Evolutionary conservation across 1,140 invertebrate genomes (phyloP), one percentile per base, ranked within the genome.

Genomic region (Ptiloglossa arizonensis): DNA sequence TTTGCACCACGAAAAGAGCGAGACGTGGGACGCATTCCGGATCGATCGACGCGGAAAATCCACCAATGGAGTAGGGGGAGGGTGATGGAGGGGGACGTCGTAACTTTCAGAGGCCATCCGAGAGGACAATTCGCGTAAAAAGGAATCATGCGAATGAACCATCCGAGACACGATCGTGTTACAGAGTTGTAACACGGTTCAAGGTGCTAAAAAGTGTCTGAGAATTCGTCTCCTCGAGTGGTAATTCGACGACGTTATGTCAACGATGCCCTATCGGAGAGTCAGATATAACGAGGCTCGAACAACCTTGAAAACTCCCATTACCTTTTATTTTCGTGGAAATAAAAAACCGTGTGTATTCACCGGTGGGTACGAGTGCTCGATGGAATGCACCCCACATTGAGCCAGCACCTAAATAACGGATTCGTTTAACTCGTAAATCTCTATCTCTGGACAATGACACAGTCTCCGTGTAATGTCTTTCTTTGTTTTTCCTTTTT

Each of bases 81-180:
- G n/a, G n/a, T n/a, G n/a, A n/a, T n/a, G n/a, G n/a, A n/a, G n/a
- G n/a, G n/a, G n/a, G n/a, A n/a, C n/a, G 29, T 74, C 72, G 38
- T 74, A 66, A 66, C 24, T 32, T 67, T 67, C 67, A 74, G 62
- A 27, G 19, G 50, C 50, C 15, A 44, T 56, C 32, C 9, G 5
- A 32, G 35, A 24, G 15, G 50, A 44, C 13, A 41, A 50, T 63
- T 29, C 57, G 3, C n/a, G 56, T 66, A 74, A 74, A 74, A 19
- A 29, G 59, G 19, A 32, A 57, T 62, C n/a, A 15, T 52, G 2
- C 1, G 50, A 67, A 44, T 32, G 9, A 24, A 60, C 29, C 22
- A 56, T 38, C n/a, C 17, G 17, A 24, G 27, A 19, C n/a, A n/a
- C 27, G 72, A 74, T 66, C 60, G 8, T 5, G 50, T 63, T 63